phyloP scores from a whole-genome alignment of 1,140 invertebrate genomes.

The Pseudomyrmex gracilis region DNA sequence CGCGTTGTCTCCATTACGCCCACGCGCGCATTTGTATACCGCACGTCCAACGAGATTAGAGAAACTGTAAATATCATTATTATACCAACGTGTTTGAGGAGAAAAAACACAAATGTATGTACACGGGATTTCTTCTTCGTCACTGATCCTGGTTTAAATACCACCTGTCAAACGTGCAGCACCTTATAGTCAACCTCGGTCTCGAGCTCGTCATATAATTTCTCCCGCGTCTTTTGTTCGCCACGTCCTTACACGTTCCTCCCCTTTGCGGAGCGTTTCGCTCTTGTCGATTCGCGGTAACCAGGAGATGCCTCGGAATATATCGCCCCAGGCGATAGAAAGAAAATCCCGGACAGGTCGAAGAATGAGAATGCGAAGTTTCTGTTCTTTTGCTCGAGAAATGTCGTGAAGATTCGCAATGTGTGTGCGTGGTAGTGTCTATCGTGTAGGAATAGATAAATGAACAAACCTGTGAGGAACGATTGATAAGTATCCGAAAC shows the following conservation, averaged over 20 bases:
- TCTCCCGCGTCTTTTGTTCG: constrained; percentile 25
- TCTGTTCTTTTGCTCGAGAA: neutral
- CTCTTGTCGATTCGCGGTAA: neutral
- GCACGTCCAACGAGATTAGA: neutral
- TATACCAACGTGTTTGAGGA: constrained; percentile 11
- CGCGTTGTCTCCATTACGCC: constrained; percentile 27
- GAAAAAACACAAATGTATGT: constrained; percentile 12
- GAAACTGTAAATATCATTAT: constrained; percentile 49
- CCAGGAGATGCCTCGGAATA: neutral
- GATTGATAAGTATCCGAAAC: too few species aligned
- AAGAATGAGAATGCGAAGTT: neutral
- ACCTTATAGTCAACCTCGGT: constrained; percentile 7
- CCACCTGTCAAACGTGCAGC: constrained; percentile 37
- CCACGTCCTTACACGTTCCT: neutral
- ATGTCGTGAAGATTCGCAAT: neutral
- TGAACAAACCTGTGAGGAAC: too few species aligned
- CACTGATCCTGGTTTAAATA: constrained; percentile 45
- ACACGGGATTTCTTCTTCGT: constrained; percentile 1
- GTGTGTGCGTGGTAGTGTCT: too few species aligned
- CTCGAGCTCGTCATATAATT: neutral
- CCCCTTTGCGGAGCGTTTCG: neutral
- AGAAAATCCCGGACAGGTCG: neutral
- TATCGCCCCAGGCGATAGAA: neutral
- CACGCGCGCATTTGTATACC: constrained; percentile 7
- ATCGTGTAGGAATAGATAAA: too few species aligned